Percentiles rank a stretch among this genome's conserved stretches.
Evolutionary conservation across 2,888 invertebrate genomes (phyloP).

Genomic region (Agrotis ipsilon): DNA sequence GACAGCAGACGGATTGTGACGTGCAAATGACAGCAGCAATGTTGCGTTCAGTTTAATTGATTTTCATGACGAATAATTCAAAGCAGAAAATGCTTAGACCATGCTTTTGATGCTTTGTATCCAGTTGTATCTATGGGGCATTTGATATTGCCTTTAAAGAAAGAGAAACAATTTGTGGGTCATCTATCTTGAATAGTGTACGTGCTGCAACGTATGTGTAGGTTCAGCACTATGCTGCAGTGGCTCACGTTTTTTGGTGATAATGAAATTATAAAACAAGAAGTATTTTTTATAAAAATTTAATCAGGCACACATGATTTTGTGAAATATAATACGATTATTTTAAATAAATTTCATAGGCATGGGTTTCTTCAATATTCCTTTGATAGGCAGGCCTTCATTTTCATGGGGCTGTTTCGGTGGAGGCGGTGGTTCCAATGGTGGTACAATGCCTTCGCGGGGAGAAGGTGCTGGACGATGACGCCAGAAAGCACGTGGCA

Average conservation of each 20-base stretch:
- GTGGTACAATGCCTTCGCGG: slow-evolving; percentile 69
- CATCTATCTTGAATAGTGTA: no score
- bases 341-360: slow-evolving; percentile 86
- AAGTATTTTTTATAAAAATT: slow-evolving; percentile 1
- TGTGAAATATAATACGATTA: slow-evolving; percentile 13
- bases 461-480: slow-evolving; percentile 67
- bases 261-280: no score
- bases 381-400: slow-evolving; percentile 77
- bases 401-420: slow-evolving; percentile 71
- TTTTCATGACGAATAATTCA: neutral
- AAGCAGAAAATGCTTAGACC: no score
- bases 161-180: no score
- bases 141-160: no score
- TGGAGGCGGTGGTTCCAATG: slow-evolving; percentile 76
- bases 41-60: slow-evolving; percentile 8
- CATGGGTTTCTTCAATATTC: slow-evolving; percentile 88
- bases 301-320: slow-evolving; percentile 44
- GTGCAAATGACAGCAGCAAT: no score
- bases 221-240: no score
- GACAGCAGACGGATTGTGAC: neutral
- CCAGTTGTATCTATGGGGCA: no score
- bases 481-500: slow-evolving; percentile 80
- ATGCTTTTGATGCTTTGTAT: no score
- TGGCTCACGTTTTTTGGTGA: no score
- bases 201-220: no score